A percentile compares a stretch with the other conserved stretches of the same genome.
Evolutionary conservation across 2,888 invertebrate genomes (phyloP).

Genomic region (Nysson spinosus): DNA sequence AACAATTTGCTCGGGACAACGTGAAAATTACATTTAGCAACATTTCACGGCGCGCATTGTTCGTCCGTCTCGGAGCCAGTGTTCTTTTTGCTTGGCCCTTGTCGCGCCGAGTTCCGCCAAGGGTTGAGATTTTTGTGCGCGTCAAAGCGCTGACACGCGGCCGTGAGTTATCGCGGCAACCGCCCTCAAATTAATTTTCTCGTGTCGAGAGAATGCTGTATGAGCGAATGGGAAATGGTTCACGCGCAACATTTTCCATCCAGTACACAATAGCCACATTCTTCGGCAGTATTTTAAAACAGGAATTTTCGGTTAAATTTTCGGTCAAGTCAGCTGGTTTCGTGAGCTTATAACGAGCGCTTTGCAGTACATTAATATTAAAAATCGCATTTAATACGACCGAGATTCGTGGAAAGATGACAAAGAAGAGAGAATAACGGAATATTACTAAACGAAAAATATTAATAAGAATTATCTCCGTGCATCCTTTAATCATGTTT

Average conservation of each 20-base stretch:
- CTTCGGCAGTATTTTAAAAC: too few species aligned
- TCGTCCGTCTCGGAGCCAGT: background rate
- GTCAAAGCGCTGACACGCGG: slow-evolving; percentile 65
- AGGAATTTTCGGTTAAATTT: too few species aligned
- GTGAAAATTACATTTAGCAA: background rate
- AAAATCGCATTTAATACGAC: too few species aligned
- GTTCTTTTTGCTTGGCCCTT: slow-evolving; percentile 8
- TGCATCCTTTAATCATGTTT: background rate
- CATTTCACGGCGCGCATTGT: slow-evolving; percentile 27
- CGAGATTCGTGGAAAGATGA: too few species aligned
- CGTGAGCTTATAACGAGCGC: too few species aligned
- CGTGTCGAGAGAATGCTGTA: slow-evolving; percentile 40
- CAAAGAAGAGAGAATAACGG: too few species aligned
- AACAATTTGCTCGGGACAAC: background rate
- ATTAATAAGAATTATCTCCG: background rate
- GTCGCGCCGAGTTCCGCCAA: slow-evolving; percentile 33
- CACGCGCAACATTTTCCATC: too few species aligned
- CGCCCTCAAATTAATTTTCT: slow-evolving; percentile 63
- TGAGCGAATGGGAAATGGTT: slow-evolving; percentile 21
- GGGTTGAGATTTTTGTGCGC: slow-evolving; percentile 59
- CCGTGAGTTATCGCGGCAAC: slow-evolving; percentile 64
- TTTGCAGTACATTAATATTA: too few species aligned
- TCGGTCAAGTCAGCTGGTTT: too few species aligned
- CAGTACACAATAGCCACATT: too few species aligned
- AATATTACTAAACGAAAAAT: too few species aligned